These are phyloP conservation scores for Timema cristinae DNA, from an alignment of 2,888 invertebrate species.

Conservation along the genomic window DNA sequence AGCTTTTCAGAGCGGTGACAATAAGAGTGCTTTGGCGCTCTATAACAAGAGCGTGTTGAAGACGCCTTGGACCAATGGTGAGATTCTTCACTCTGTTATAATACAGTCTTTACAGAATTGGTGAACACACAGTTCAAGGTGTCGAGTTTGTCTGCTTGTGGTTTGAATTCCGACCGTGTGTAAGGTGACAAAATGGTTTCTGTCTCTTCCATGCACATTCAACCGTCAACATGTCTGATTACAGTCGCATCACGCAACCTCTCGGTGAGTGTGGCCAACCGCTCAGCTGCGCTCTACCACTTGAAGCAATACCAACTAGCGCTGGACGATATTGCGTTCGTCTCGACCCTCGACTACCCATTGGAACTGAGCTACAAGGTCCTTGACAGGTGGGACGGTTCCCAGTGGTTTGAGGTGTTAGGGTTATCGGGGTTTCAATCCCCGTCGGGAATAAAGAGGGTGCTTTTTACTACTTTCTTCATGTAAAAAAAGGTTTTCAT, in stretches of 20 bases:
- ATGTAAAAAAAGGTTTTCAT: too few species aligned
- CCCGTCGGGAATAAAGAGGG: too few species aligned
- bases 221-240: background rate
- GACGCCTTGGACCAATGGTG: conserved; percentile 65
- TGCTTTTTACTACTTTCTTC: too few species aligned
- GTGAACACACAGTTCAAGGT: too few species aligned
- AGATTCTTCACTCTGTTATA: conserved; percentile 35
- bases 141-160: too few species aligned
- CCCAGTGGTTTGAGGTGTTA: conserved; percentile 15
- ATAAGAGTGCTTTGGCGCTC: conserved; percentile 60
- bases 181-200: background rate
- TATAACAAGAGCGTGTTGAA: conserved; percentile 67
- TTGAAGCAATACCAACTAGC: conserved; percentile 62
- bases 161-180: background rate
- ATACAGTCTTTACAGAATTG: background rate
- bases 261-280: conserved; percentile 69
- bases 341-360: conserved; percentile 64
- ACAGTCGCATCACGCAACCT: too few species aligned
- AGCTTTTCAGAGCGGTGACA: conserved; percentile 67
- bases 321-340: conserved; percentile 66
- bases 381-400: conserved; percentile 49
- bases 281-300: conserved; percentile 76
- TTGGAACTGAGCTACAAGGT: conserved; percentile 69
- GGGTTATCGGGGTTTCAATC: background rate
- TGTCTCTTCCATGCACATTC: background rate